Percentiles rank a stretch among this genome's conserved stretches.
Conservation (phyloP, 2,113 vertebrate species). For the Rhipidura dahli region DNA sequence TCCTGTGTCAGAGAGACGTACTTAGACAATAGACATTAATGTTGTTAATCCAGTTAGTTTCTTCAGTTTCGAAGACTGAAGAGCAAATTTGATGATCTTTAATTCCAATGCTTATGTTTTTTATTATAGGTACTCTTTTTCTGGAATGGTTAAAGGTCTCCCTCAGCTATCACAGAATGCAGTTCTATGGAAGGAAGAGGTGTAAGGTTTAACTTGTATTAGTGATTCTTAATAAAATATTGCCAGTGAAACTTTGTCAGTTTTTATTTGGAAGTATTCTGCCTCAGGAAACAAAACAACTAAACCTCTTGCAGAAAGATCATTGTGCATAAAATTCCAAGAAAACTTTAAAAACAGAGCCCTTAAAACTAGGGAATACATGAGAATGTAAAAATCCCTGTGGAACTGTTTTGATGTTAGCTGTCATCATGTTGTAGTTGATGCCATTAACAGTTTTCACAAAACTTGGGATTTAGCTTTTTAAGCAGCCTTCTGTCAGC, state of each 20-base stretch:
- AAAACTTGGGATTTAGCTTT: neutral
- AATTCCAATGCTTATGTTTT: neutral
- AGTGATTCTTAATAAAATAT: neutral
- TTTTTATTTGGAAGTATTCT: neutral
- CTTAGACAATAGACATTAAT: neutral
- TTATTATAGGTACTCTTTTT: neutral
- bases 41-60: neutral
- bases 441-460: constrained; percentile 27
- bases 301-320: neutral
- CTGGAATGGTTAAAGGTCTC: neutral
- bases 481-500: constrained; percentile 22
- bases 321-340: neutral
- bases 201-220: neutral
- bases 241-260: neutral
- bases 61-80: neutral
- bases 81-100: neutral
- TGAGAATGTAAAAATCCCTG: neutral
- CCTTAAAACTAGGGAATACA: neutral
- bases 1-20: neutral
- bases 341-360: neutral
- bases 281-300: neutral
- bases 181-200: neutral
- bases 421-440: neutral
- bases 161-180: neutral
- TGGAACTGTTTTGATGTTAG: constrained; percentile 16